Conservation (phyloP, 2,113 vertebrate species). For the Columbina picui region DNA sequence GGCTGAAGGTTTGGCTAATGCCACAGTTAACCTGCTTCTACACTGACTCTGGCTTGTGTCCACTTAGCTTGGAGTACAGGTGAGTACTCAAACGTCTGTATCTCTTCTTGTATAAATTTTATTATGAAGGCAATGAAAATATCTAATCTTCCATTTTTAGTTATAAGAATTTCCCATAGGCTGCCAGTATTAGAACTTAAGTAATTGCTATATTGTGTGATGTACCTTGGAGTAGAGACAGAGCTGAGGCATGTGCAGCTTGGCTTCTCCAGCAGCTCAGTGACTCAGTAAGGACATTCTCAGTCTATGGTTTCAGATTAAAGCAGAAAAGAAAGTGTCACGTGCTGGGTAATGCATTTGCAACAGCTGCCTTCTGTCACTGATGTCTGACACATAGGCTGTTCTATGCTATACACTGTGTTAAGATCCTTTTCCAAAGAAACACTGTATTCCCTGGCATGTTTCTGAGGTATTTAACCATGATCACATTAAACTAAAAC, state of each 20-base stretch:
- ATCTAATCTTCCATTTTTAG: not conserved
- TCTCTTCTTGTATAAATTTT: not conserved
- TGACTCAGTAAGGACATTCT: not conserved
- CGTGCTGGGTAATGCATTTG: not conserved
- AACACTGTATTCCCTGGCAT: accelerated
- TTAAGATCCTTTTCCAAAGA: not conserved
- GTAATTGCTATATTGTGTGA: not conserved
- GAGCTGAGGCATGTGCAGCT: not conserved
- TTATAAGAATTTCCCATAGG: not conserved
- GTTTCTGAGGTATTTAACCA: not conserved
- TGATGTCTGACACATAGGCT: not conserved
- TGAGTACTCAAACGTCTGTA: not conserved
- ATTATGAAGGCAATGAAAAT: not conserved
- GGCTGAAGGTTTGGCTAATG: not conserved
- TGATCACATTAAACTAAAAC: not conserved
- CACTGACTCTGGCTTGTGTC: not conserved
- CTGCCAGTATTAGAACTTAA: not conserved
- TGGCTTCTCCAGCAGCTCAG: not conserved
- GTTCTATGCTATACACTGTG: not conserved
- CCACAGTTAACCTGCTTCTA: not conserved
- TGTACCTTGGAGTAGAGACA: not conserved
- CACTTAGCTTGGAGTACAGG: not conserved
- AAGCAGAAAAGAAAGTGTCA: not conserved
- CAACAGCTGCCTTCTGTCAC: not conserved
- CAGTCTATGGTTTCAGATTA: not conserved